phyloP scores from a whole-genome alignment of 1,140 invertebrate genomes.

The Probaryconus sp. region DNA sequence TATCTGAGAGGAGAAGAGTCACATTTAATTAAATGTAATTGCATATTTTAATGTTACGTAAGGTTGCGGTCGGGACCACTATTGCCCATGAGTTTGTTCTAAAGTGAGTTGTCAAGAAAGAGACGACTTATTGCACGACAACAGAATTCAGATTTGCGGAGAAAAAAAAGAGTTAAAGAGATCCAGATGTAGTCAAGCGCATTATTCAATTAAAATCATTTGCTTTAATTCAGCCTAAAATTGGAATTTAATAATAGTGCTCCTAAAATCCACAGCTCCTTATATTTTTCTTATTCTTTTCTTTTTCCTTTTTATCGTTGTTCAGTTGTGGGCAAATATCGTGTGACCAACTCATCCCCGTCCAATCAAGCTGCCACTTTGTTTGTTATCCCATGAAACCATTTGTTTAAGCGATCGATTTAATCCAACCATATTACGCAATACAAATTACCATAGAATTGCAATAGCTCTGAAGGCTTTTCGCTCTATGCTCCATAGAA shows the following conservation, averaged over 20 bases:
- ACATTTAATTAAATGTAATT: constrained; percentile 22
- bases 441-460: constrained; percentile 54
- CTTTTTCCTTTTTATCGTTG: too few species aligned
- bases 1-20: not conserved
- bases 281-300: too few species aligned
- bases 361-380: constrained; percentile 13
- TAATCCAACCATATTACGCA: constrained; percentile 44
- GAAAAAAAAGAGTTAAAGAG: too few species aligned
- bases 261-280: too few species aligned
- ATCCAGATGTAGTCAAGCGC: too few species aligned
- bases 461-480: constrained; percentile 26
- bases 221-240: too few species aligned
- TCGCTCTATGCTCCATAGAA: constrained; percentile 11
- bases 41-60: constrained; percentile 16
- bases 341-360: constrained; percentile 16
- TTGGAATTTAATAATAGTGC: too few species aligned
- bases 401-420: constrained; percentile 53
- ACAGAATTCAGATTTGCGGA: too few species aligned
- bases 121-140: too few species aligned
- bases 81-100: not conserved
- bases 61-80: not conserved
- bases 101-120: constrained; percentile 27
- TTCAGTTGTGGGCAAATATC: constrained; percentile 11
- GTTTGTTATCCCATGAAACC: constrained; percentile 26
- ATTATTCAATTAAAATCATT: too few species aligned